Evolutionary conservation across 2,888 invertebrate genomes (phyloP).

Genomic region (Hypena proboscidalis): DNA sequence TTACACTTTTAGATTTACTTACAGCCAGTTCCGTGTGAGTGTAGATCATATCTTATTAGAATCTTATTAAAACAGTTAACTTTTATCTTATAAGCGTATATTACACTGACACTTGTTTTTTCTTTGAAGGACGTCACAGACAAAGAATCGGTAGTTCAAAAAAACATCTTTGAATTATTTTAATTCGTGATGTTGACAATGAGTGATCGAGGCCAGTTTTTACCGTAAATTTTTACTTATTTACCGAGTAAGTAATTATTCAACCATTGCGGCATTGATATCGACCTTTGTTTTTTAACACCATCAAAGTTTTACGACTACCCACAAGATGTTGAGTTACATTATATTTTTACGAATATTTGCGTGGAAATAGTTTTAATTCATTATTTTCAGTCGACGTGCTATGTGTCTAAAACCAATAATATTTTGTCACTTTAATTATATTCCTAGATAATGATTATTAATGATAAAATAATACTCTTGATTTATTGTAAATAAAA

Average conservation of each 20-base stretch:
- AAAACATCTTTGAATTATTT: constrained; percentile 6
- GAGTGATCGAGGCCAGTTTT: constrained; percentile 75
- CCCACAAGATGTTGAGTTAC: constrained; percentile 18
- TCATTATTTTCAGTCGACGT: no score
- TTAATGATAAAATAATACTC: not conserved
- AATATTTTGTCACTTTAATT: no score
- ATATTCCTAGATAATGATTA: no score
- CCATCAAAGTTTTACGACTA: constrained; percentile 26
- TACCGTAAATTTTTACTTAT: constrained; percentile 56
- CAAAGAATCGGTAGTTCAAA: not conserved
- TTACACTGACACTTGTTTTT: no score
- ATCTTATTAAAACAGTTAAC: constrained; percentile 37
- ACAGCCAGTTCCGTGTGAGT: constrained; percentile 36
- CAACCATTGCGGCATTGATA: constrained; percentile 77
- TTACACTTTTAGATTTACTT: constrained; percentile 52
- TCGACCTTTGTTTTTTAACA: constrained; percentile 66
- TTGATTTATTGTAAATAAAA: not conserved
- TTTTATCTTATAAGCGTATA: not conserved
- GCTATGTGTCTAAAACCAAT: no score
- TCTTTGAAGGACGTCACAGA: no score
- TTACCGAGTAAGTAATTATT: constrained; percentile 64
- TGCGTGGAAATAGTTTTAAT: not conserved
- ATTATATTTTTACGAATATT: not conserved
- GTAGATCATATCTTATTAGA: constrained; percentile 45
- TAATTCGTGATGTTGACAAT: constrained; percentile 61